These are phyloP conservation scores for Polietes domitor DNA, from an alignment of 2,888 invertebrate genomes.

Conservation along the genomic window DNA sequence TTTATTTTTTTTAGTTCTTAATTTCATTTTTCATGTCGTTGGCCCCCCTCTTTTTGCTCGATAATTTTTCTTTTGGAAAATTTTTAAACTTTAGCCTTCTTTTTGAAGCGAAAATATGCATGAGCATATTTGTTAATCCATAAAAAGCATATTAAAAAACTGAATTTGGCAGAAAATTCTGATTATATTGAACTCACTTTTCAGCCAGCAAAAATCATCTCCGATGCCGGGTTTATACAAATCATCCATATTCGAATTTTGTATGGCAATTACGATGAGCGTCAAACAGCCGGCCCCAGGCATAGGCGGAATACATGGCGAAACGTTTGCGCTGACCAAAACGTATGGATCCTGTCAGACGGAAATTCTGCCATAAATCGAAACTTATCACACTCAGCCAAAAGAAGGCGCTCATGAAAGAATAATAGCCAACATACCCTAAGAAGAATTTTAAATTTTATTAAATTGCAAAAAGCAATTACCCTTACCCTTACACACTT, in stretches of 20 bases:
- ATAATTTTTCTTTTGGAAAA: too few species aligned
- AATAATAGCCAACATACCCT: conserved; percentile 82
- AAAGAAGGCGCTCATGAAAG: conserved; percentile 89
- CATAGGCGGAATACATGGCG: conserved; percentile 73
- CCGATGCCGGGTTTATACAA: conserved; percentile 82
- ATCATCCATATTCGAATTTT: conserved; percentile 57
- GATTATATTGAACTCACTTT: conserved; percentile 81
- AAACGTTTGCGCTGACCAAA: conserved; percentile 70
- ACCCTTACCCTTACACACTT: conserved; percentile 69
- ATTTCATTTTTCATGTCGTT: too few species aligned
- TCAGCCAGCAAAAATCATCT: conserved; percentile 83
- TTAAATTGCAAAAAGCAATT: too few species aligned
- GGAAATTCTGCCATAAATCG: conserved; percentile 87
- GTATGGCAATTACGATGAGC: conserved; percentile 73
- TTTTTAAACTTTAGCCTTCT: too few species aligned
- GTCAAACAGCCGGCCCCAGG: conserved; percentile 75
- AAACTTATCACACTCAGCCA: conserved; percentile 94
- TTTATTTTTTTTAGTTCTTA: too few species aligned
- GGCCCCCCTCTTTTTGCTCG: too few species aligned
- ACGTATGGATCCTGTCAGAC: conserved; percentile 64
- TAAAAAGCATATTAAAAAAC: too few species aligned
- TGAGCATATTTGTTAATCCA: too few species aligned
- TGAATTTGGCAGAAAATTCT: too few species aligned
- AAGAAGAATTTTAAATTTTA: conserved; percentile 1
- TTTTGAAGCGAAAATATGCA: too few species aligned